Conservation (phyloP, 1,140 invertebrate genomes). For the Dinoponera quadriceps region DNA sequence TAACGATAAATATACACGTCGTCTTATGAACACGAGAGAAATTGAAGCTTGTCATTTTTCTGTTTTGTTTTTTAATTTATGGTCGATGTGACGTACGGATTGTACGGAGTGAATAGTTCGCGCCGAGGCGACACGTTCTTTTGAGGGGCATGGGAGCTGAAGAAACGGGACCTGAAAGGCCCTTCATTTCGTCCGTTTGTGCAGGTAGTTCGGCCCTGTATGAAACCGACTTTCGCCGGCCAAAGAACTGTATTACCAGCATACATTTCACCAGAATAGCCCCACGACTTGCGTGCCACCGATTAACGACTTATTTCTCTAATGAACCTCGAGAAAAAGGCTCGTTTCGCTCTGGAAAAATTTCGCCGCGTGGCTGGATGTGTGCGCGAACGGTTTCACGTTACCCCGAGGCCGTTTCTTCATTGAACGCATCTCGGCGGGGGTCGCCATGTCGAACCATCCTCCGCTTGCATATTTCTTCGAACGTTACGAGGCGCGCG, state of each 20-base stretch:
- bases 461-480: neutral
- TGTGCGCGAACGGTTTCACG: neutral
- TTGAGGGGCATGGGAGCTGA: too few species aligned
- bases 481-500: neutral
- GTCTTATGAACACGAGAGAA: neutral
- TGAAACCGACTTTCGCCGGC: neutral
- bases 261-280: neutral
- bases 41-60: neutral
- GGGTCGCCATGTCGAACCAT: neutral
- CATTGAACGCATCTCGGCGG: neutral
- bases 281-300: neutral
- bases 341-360: conserved; percentile 2
- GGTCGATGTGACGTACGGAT: neutral
- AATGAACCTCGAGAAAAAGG: conserved; percentile 18
- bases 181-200: neutral
- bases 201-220: neutral
- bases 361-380: neutral
- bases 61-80: conserved; percentile 12
- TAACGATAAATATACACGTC: neutral
- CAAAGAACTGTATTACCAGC: conserved; percentile 5
- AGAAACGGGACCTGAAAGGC: too few species aligned
- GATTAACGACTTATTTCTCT: conserved; percentile 6
- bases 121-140: neutral
- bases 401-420: conserved; percentile 24
- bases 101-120: neutral